phyloP scores from a whole-genome alignment of 2,888 invertebrate species.

The Chouioia cunea region DNA sequence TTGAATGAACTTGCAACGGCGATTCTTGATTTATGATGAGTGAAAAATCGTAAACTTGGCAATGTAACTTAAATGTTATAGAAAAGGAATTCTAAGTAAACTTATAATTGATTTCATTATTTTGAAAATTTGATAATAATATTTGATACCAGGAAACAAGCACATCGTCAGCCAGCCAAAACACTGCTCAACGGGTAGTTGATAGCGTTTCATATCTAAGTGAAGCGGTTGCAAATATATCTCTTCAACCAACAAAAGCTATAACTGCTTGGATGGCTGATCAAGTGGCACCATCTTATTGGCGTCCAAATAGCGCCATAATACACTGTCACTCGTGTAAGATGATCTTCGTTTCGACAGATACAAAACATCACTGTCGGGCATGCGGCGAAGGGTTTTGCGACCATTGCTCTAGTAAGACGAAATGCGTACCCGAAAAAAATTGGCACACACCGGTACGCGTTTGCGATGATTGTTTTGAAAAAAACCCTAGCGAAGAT shows the following conservation, averaged over 20 bases:
- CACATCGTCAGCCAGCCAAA: slow-evolving; percentile 65
- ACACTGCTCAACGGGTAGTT: slow-evolving; percentile 76
- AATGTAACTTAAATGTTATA: no score
- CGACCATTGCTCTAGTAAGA: slow-evolving; percentile 77
- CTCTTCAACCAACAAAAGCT: slow-evolving; percentile 79
- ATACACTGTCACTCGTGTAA: slow-evolving; percentile 77
- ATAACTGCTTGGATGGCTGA: slow-evolving; percentile 82
- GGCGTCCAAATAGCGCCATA: slow-evolving; percentile 83
- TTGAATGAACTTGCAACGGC: no score
- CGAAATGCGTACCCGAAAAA: slow-evolving; percentile 77
- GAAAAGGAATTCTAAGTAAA: no score
- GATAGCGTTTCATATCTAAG: slow-evolving; percentile 76
- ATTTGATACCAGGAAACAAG: slow-evolving; percentile 50
- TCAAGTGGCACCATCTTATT: slow-evolving; percentile 83
- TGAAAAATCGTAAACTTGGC: no score
- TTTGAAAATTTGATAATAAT: no score
- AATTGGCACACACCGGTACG: slow-evolving; percentile 81
- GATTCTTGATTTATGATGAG: no score
- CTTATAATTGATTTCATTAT: no score
- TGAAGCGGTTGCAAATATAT: slow-evolving; percentile 75
- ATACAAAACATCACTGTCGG: slow-evolving; percentile 81
- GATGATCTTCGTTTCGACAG: slow-evolving; percentile 71
- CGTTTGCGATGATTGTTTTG: slow-evolving; percentile 80
- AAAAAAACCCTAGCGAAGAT: slow-evolving; percentile 56
- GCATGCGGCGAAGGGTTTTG: slow-evolving; percentile 87